phyloP scores from a whole-genome alignment of 92 coral and sea anemone species.

The Palythoa grandis region DNA sequence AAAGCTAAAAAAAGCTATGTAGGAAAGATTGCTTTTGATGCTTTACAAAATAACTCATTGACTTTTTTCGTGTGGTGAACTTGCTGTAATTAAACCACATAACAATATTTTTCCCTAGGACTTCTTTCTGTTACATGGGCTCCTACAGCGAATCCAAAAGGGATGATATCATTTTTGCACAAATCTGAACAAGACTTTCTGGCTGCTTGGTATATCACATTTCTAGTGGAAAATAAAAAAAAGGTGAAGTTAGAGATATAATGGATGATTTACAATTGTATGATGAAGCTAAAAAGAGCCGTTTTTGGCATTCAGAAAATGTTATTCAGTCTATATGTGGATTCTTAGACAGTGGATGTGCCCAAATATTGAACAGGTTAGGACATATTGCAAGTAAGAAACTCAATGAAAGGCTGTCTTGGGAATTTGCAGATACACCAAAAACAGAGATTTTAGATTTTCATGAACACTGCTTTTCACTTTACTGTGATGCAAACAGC shows the following conservation, averaged over 20 bases:
- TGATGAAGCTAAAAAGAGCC: background rate
- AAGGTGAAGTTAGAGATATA: background rate
- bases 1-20: too few species aligned
- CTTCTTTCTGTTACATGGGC: background rate
- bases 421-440: background rate
- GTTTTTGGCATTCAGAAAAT: constrained; percentile 11
- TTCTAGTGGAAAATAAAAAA: background rate
- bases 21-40: constrained; percentile 2
- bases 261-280: background rate
- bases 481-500: background rate
- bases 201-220: constrained; percentile 1
- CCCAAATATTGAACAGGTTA: background rate
- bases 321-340: background rate
- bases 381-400: background rate
- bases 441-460: background rate
- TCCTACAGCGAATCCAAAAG: background rate
- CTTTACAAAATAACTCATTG: background rate
- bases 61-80: background rate
- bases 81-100: background rate
- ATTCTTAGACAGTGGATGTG: background rate
- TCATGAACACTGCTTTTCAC: background rate
- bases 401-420: background rate
- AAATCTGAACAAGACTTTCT: background rate
- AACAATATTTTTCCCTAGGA: background rate
- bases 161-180: background rate